phyloP scores from a whole-genome alignment of 2,888 invertebrate genomes.

The Malthinus flaveolus region DNA sequence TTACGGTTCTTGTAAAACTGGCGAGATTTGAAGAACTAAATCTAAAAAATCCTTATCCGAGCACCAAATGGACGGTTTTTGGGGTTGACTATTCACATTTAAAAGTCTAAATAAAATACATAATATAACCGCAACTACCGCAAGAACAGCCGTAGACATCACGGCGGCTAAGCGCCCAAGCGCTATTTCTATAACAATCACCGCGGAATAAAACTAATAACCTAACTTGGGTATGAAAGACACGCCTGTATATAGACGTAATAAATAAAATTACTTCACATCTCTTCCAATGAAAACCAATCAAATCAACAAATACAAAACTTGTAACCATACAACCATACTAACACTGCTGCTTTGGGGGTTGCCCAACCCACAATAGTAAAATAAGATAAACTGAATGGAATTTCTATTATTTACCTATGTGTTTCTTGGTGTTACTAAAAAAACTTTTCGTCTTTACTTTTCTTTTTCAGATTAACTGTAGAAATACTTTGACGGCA shows the following conservation, averaged over 20 bases:
- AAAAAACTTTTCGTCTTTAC: no score
- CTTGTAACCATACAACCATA: slow-evolving; percentile 9
- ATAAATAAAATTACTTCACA: slow-evolving; percentile 1
- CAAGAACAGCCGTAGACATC: slow-evolving; percentile 83
- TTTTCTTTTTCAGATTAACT: no score
- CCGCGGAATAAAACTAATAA: slow-evolving; percentile 15
- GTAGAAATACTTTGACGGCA: no score
- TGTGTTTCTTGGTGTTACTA: no score
- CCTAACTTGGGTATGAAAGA: slow-evolving; percentile 7
- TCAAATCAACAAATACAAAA: neutral
- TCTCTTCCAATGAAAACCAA: slow-evolving; percentile 14
- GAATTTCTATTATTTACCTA: no score
- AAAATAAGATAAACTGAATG: no score
- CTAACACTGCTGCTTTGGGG: neutral
- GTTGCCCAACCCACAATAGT: slow-evolving; percentile 1
- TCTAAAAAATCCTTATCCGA: slow-evolving; percentile 76
- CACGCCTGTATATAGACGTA: slow-evolving; percentile 12
- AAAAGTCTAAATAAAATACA: slow-evolving; percentile 82
- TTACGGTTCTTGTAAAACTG: slow-evolving; percentile 81
- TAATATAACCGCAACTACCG: slow-evolving; percentile 78
- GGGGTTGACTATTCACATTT: slow-evolving; percentile 82
- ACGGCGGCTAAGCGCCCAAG: slow-evolving; percentile 40
- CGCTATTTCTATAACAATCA: slow-evolving; percentile 34
- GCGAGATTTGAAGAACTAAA: slow-evolving; percentile 77
- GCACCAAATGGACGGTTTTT: slow-evolving; percentile 77